Evolutionary conservation across 1,140 invertebrate genomes (phyloP), one percentile per base, ranked within the genome.

Genomic region (Lordiphosa stackelbergi): DNA sequence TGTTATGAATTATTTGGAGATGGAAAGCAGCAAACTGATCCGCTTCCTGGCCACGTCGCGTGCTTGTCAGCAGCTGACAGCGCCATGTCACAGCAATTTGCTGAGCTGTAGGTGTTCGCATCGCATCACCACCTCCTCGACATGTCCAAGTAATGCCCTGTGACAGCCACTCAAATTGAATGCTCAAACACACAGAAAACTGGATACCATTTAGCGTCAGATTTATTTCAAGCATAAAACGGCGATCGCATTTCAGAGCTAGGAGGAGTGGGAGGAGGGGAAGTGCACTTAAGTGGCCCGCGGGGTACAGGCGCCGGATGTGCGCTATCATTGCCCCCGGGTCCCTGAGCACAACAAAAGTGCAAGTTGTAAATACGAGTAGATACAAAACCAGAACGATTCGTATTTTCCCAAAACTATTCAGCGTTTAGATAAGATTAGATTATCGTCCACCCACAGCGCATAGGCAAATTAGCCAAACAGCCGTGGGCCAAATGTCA

Each of bases 31-130:
- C 71, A 43, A 66, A 16, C 52, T 69, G 75, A 83, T 81, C 75
- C 59, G 75, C 54, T 81, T 81, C 75, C 75, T 83, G 75, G 70
- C 70, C 45, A 45, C 53, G 65, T 73, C 57, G 51, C 58, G 69
- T 53, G 77, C 73, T 75, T 85, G 81, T 85, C 79, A 85, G 53
- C 81, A 85, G 81, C 81, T 85, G 81, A 85, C 81, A 85, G 72
- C 72, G 53, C 41, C 69, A 73, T 85, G 81, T 85, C 81, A 85
- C 45, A 72, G 72, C 81, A 85, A 85, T 85, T 85, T 85, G 81
- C 81, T 69, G 40, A 36, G 51, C 61, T 56, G 65, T 64, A 70
- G 66, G 64, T 72, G 78, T 66, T 65, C 58, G 47, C 40, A 47
- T 42, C 49, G 28, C 62, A 48, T 38, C 61, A 45, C 35, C 71